Conservation (phyloP, 2,797 vertebrate species). For the Silurus lanzhouensis region DNA sequence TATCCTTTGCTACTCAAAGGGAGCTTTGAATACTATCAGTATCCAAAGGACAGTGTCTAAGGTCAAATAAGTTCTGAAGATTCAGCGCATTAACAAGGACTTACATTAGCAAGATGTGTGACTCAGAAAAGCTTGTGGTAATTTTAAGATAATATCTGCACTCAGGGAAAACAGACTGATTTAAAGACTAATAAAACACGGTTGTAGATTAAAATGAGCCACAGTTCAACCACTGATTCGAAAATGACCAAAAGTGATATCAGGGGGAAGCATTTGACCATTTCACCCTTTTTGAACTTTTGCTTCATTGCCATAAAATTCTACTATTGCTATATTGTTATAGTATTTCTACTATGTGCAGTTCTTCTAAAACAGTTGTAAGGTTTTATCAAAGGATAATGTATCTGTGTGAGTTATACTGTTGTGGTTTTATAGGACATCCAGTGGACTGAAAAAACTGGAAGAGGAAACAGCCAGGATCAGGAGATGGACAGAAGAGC, state of each 20-base stretch:
- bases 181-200: neutral
- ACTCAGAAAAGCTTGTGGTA: slow-evolving; percentile 15
- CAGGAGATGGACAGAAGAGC: slow-evolving; percentile 70
- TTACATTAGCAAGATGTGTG: slow-evolving; percentile 21
- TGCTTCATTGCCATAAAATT: neutral
- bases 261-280: neutral
- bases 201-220: neutral
- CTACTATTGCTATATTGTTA: neutral
- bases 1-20: neutral
- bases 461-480: slow-evolving; percentile 70
- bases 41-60: neutral
- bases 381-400: neutral
- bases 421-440: slow-evolving; percentile 67
- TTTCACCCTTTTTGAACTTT: neutral
- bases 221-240: neutral
- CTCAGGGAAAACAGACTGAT: slow-evolving; percentile 15
- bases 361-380: neutral
- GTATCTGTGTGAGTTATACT: neutral
- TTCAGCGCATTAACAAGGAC: neutral
- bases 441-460: slow-evolving; percentile 64
- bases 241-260: neutral
- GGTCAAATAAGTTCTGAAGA: neutral
- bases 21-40: neutral
- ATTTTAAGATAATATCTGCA: slow-evolving; percentile 15
- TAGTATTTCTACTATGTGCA: neutral